These are phyloP conservation scores for Gasteruption jaculator DNA, from an alignment of 2,888 invertebrate genomes.

Conservation along the genomic window DNA sequence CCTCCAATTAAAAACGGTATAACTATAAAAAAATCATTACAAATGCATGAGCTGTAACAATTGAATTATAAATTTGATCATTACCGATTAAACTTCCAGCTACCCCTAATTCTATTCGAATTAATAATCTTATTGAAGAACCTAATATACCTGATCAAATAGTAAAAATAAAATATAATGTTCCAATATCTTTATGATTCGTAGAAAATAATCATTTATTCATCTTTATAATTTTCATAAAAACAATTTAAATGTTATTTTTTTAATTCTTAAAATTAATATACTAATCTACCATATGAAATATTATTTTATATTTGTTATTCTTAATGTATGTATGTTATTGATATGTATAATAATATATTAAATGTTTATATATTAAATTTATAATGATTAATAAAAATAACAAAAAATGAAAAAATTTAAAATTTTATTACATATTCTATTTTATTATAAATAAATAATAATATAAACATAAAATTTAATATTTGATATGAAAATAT, in stretches of 20 bases:
- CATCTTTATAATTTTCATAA: slow-evolving; percentile 27
- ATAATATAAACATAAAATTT: too few species aligned
- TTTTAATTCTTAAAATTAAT: slow-evolving; percentile 14
- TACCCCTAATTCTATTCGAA: slow-evolving; percentile 68
- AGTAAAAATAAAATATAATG: slow-evolving; percentile 33
- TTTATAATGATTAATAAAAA: too few species aligned
- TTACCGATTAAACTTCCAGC: slow-evolving; percentile 66
- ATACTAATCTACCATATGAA: slow-evolving; percentile 21
- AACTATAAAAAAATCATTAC: slow-evolving; percentile 77
- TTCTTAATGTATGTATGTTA: too few species aligned
- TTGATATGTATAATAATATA: too few species aligned
- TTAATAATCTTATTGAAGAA: slow-evolving; percentile 65
- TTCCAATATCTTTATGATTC: slow-evolving; percentile 70
- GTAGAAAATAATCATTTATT: slow-evolving; percentile 52
- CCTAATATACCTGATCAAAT: slow-evolving; percentile 69
- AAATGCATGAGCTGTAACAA: slow-evolving; percentile 77
- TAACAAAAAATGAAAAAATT: too few species aligned
- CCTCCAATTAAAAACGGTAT: slow-evolving; percentile 75
- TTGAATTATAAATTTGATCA: slow-evolving; percentile 74
- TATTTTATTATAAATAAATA: too few species aligned
- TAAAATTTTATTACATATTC: too few species aligned
- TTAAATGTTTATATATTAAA: too few species aligned
- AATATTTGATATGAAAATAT: too few species aligned
- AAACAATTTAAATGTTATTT: too few species aligned
- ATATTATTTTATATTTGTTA: too few species aligned